Base-by-base conservation (phyloP, 2,888 invertebrate genomes). In the Schizotus pectinicornis region DNA sequence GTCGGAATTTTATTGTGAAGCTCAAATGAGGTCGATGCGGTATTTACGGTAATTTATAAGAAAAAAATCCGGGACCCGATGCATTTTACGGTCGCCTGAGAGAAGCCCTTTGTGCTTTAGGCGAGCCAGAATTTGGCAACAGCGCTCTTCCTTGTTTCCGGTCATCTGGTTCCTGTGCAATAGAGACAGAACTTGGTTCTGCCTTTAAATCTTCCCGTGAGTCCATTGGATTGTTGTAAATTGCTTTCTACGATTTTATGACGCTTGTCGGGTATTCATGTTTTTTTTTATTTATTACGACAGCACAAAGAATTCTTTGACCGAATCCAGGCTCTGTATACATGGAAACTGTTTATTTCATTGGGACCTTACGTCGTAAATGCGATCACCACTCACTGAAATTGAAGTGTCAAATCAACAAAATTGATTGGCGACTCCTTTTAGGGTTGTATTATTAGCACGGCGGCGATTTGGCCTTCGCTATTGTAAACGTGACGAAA, bases 381-480 rank as follows among this genome's bases (percentile, higher is more conserved):
- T 31, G 45, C 39, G 39, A 46, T 46, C 38, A 46, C 45, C 32
- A 46, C 33, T 13, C 31, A 14, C 7, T 35, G 51, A 30, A 33
- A 35, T 52, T 8, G 34, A 35, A 22, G 22, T 22, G 22, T 51
- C 35, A 42, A 51, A 41, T 3, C 43, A 7, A n/a, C 35, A 46
- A 53, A 53, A 53, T 53, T 45, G 46, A 53, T 45, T 30, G 39
- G 43, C 45, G 43, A 46, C 41, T 52, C 52, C 52, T 43, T 52
- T 52, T 52, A 52, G 42, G 38, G 47, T 54, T 47, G 33, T 31
- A 11, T 39, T 39, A 8, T 13, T 39, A n/a, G 41, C 39, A 22
- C 22, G 22, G 22, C 22, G 22, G 22, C 22, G 5, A 22, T 22
- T 22, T 5, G 45, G 38, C 48, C 55, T 55, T 47, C 41, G 11